These are phyloP conservation scores for Crypturellus undulatus DNA, from an alignment of 2,113 vertebrate species.

Conservation along the genomic window DNA sequence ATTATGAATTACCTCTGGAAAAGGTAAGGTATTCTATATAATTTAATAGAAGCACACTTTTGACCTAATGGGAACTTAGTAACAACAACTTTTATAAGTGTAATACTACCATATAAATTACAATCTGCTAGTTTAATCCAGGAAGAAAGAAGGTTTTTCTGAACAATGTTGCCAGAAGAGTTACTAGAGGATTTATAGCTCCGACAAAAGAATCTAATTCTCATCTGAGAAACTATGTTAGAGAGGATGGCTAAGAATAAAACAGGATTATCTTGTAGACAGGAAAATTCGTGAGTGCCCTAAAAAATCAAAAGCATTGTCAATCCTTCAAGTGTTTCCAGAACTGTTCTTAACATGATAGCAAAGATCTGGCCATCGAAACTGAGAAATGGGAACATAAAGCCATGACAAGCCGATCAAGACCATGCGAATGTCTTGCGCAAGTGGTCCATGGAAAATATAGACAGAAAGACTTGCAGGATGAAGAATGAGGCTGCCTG, in stretches of 20 bases:
- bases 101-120: slow-evolving; percentile 43
- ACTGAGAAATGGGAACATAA: slow-evolving; percentile 22
- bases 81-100: slow-evolving; percentile 44
- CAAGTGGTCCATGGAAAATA: neutral
- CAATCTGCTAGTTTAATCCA: slow-evolving; percentile 28
- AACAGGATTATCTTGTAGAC: slow-evolving; percentile 41
- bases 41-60: slow-evolving; percentile 36
- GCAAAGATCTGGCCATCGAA: slow-evolving; percentile 20
- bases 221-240: slow-evolving; percentile 34
- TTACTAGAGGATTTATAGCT: slow-evolving; percentile 49
- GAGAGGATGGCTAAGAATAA: slow-evolving; percentile 47
- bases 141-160: slow-evolving; percentile 39
- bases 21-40: slow-evolving; percentile 5
- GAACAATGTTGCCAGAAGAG: slow-evolving; percentile 16
- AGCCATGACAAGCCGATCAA: neutral
- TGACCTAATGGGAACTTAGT: neutral
- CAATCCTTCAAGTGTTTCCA: slow-evolving; percentile 9
- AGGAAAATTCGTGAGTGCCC: slow-evolving; percentile 34
- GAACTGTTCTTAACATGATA: neutral
- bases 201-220: slow-evolving; percentile 57
- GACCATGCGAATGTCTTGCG: neutral
- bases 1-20: slow-evolving; percentile 13
- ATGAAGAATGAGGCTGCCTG: neutral
- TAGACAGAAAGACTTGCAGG: neutral
- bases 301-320: slow-evolving; percentile 25